Evolutionary conservation across 2,888 invertebrate genomes (phyloP).

Genomic region (Bunonema sp.): DNA sequence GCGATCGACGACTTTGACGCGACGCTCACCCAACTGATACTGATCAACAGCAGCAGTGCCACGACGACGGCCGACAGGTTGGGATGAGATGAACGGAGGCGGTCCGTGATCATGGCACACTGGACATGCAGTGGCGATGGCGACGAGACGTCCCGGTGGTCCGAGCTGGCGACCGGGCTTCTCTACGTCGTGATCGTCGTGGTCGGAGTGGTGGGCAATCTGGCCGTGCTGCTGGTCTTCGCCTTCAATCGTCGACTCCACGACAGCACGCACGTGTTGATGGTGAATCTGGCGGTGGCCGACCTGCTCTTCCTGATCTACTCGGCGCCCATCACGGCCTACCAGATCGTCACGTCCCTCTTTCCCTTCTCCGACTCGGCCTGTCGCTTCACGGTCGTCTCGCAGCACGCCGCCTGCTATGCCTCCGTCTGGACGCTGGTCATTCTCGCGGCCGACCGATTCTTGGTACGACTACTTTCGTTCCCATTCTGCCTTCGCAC

Average conservation of each 20-base stretch:
- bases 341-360: conserved; percentile 44
- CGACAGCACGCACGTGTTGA: conserved; percentile 68
- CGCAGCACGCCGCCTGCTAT: conserved; percentile 70
- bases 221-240: conserved; percentile 71
- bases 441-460: conserved; percentile 72
- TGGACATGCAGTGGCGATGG: too few species aligned
- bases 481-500: too few species aligned
- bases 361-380: conserved; percentile 1
- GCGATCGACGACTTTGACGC: too few species aligned
- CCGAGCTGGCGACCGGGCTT: too few species aligned
- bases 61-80: too few species aligned
- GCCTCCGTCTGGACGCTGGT: conserved; percentile 79
- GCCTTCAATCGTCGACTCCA: conserved; percentile 73
- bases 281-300: conserved; percentile 73
- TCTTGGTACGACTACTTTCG: conserved; percentile 52
- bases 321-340: conserved; percentile 61
- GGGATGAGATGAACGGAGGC: too few species aligned
- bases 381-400: conserved; percentile 74
- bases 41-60: too few species aligned
- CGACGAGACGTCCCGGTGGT: too few species aligned
- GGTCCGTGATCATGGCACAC: too few species aligned
- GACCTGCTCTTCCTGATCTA: conserved; percentile 76
- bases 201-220: conserved; percentile 72
- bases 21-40: too few species aligned
- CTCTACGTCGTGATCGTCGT: conserved; percentile 70